phyloP scores from a whole-genome alignment of 2,888 invertebrate species.

The Tipula helvola region DNA sequence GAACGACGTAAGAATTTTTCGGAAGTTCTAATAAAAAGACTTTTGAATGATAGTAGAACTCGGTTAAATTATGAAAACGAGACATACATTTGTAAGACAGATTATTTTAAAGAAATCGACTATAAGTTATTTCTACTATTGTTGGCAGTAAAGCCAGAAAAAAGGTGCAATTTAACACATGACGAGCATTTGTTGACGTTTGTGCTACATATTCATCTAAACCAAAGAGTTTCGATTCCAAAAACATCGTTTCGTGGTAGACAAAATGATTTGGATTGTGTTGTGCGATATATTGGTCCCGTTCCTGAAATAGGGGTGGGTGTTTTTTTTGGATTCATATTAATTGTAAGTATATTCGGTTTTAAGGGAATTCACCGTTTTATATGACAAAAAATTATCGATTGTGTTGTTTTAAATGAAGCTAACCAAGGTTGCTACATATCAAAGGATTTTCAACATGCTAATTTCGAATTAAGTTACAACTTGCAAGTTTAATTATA shows the following conservation, averaged over 20 bases:
- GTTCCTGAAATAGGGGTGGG: conserved; percentile 40
- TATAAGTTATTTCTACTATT: not conserved
- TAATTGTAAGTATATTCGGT: conserved; percentile 37
- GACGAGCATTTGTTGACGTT: not conserved
- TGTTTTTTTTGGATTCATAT: conserved; percentile 42
- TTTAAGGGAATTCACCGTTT: not conserved
- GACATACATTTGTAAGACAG: not conserved
- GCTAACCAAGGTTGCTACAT: not conserved
- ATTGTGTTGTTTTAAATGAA: not conserved
- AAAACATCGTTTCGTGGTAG: not conserved
- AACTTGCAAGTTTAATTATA: not conserved
- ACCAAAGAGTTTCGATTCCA: not conserved
- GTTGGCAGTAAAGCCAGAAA: not conserved
- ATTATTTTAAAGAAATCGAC: not conserved
- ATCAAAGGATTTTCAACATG: not conserved
- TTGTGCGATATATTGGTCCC: conserved; percentile 41
- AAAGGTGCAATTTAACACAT: not conserved
- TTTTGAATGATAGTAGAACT: not conserved
- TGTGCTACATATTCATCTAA: not conserved
- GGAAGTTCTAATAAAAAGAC: not conserved
- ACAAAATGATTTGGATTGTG: conserved; percentile 28
- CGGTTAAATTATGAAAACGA: not conserved
- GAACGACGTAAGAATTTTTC: not conserved
- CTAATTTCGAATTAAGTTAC: not conserved
- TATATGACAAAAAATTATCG: not conserved